Percentiles rank a stretch among this genome's conserved stretches.
phyloP scores from a whole-genome alignment of 2,888 invertebrate genomes.

The Xestia xanthographa region DNA sequence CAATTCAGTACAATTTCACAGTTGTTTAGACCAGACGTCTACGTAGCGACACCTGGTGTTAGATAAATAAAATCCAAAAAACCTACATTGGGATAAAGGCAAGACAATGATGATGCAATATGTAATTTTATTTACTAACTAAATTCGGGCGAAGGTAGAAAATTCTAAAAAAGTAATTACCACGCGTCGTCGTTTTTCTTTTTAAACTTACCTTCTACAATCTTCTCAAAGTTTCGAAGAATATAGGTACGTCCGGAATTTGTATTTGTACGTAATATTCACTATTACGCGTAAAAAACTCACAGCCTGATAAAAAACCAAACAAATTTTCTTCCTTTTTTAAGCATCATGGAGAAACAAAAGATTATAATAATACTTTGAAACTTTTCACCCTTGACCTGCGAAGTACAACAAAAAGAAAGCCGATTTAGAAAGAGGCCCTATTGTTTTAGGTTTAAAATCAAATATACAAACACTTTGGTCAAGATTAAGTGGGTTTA shows the following conservation, averaged over 20 bases:
- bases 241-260: background rate
- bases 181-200: background rate
- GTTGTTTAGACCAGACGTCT: no score
- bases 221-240: background rate
- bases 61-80: no score
- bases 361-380: slow-evolving; percentile 19
- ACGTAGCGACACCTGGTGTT: no score
- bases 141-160: background rate
- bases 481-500: slow-evolving; percentile 19
- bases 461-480: slow-evolving; percentile 19
- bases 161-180: no score
- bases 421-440: slow-evolving; percentile 18
- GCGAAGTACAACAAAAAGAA: slow-evolving; percentile 27
- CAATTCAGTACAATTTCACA: no score
- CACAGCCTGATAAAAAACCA: background rate
- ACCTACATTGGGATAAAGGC: no score
- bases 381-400: slow-evolving; percentile 28
- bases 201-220: background rate
- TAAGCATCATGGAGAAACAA: slow-evolving; percentile 7
- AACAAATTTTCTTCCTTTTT: background rate
- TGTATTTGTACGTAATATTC: background rate
- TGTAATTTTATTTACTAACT: no score
- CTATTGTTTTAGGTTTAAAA: slow-evolving; percentile 27
- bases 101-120: no score
- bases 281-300: background rate